These are phyloP conservation scores for Tretioscincus oriximinensis DNA, from an alignment of 2,113 vertebrate species.

Conservation along the genomic window DNA sequence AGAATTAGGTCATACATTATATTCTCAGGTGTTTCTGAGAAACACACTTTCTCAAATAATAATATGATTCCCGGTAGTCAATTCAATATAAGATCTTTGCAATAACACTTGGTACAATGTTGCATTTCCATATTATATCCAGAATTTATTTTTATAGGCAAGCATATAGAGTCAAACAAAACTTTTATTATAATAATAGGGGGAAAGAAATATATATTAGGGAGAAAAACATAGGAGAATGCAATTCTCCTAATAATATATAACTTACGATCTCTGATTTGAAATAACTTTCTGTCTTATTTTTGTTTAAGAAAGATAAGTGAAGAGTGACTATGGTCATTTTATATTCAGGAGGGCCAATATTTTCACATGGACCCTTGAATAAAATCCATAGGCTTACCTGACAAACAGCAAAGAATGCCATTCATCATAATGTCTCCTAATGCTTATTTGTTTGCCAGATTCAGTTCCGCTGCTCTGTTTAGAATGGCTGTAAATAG, in stretches of 20 bases:
- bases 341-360: constrained; percentile 45
- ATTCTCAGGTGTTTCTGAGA: neutral
- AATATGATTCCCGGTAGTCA: constrained; percentile 31
- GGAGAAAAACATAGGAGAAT: constrained; percentile 29
- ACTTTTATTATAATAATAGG: constrained; percentile 34
- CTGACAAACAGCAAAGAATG: constrained; percentile 51
- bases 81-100: constrained; percentile 41
- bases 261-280: constrained; percentile 22
- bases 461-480: constrained; percentile 38
- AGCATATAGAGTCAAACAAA: constrained; percentile 41
- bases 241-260: constrained; percentile 34
- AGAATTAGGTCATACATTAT: neutral
- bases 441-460: constrained; percentile 43
- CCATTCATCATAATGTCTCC: constrained; percentile 42
- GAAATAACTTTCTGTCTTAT: constrained; percentile 10
- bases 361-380: constrained; percentile 53
- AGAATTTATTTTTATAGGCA: constrained; percentile 47
- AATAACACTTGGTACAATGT: constrained; percentile 49
- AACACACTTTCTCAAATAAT: neutral
- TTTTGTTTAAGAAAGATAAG: constrained; percentile 15
- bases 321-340: constrained; percentile 42
- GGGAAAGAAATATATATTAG: constrained; percentile 29
- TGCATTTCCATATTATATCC: constrained; percentile 47
- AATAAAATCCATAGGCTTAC: constrained; percentile 54
- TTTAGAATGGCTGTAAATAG: constrained; percentile 48